Evolutionary conservation across 92 coral and sea anemone species (phyloP), one percentile per base, ranked within the genome.

Genomic region (Galaxea fascicularis): DNA sequence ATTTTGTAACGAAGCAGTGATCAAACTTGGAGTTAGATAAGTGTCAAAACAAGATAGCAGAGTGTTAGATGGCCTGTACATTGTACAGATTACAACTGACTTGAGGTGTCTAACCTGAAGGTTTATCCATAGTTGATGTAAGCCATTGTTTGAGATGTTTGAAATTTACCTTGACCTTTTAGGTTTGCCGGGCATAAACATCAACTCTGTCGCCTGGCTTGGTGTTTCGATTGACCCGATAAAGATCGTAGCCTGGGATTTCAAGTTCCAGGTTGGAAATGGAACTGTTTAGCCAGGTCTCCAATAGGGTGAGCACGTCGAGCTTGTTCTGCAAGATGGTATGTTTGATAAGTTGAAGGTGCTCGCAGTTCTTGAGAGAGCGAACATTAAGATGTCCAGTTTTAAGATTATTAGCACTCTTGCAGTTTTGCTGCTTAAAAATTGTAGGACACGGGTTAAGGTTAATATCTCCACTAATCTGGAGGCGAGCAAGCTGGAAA

Each of bases 81-180:
- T 21, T 12, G 75, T 64, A 44, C 86, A 89, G 13, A 89, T 46
- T 1, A 89, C 53, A 10, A 76, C 16, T 13, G 92, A 83, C 76
- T 69, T 77, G 29, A 52, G 71, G 25, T 78, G 78, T 22, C 82
- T 78, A 18, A 35, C 66, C 60, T 89, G 92, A 18, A 89, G 66
- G 26, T 73, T 69, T 1, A 83, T 76, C 89, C 92, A 83, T 14
- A 88, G 65, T 46, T 84, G 89, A 71, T 89, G 92, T 7, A 89
- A 70, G 45, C 83, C 83, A 26, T 57, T 9, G 4, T 77, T 81
- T 8, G 86, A 78, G 27, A 89, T 84, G 15, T 46, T 1, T 15
- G 85, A 69, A 1, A 89, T 22, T 11, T 15, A 78, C 45, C 10
- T 52, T 45, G 46, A 78, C 29, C 77, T 77, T 89, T 63, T 60